Percentiles rank a stretch among this genome's conserved stretches.
phyloP scores from a whole-genome alignment of 2,888 invertebrate species.

The Apamea epomidion region DNA sequence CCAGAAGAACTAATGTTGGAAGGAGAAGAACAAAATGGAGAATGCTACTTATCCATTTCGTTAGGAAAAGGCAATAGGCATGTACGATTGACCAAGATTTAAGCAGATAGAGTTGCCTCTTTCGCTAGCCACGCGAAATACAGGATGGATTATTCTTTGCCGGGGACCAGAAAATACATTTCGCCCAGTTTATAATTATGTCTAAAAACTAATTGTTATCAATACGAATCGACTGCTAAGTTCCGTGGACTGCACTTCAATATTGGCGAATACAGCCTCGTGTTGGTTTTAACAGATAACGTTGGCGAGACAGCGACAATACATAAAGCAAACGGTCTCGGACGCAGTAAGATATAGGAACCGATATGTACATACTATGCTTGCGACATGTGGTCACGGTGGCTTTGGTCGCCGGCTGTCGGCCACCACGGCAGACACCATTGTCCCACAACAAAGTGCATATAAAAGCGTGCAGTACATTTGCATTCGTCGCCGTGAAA shows the following conservation, averaged over 20 bases:
- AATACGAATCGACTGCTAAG: not conserved
- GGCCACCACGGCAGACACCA: conserved; percentile 63
- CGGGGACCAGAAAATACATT: not conserved
- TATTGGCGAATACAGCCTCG: not conserved
- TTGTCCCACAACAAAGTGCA: conserved; percentile 67
- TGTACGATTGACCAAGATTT: not conserved
- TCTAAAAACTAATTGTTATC: not conserved
- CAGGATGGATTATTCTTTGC: not conserved
- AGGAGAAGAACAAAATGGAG: not conserved
- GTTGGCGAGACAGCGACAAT: not conserved
- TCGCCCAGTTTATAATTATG: not conserved
- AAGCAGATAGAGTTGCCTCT: not conserved
- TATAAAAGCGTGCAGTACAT: conserved; percentile 61
- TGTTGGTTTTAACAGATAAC: not conserved
- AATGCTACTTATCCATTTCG: not conserved
- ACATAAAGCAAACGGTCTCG: not conserved
- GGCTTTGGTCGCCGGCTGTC: conserved; percentile 83
- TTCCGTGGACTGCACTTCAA: not conserved
- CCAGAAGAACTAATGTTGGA: not conserved
- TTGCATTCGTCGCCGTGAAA: conserved; percentile 65
- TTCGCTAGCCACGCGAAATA: not conserved
- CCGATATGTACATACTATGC: not conserved
- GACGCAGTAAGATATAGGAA: not conserved
- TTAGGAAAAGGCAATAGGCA: not conserved
- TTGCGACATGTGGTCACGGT: conserved; percentile 59